Base-by-base conservation (phyloP, 2,797 vertebrate genomes). In the Melanotaenia maccullochi region DNA sequence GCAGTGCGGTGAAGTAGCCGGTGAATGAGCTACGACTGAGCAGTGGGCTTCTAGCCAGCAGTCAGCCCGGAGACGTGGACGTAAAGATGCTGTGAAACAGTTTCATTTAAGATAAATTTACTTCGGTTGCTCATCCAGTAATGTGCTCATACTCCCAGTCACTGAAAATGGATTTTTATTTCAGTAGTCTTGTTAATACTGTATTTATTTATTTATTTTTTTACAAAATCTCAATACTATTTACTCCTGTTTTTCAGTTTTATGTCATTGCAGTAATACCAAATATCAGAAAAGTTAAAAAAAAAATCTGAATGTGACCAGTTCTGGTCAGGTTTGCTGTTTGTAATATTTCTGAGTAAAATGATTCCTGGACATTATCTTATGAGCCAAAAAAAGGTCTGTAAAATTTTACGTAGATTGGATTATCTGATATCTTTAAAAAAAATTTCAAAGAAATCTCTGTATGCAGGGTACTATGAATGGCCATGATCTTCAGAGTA, bases 1-100 rank as follows among this genome's bases (percentile, higher is more conserved):
- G 60, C 83, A 75, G 73, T 58, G 40, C 55, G 28, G 70, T 79
- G 62, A 63, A 69, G 8, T 18, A 12, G 32, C 65, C 4, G 38
- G 35, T 16, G 67, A 66, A 51, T 66, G 75, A 85, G 59, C 40
- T 75, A 72, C 14, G 8, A 22, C 24, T 1, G 24, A 62, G 63
- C 60, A 3, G 35, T 28, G 28, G 60, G 67, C 35, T 76, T 22
- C 44, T 59, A 65, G 71, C 75, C 55, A 12, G 24, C 20, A 49
- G 36, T 20, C 55, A 58, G 55, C 13, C 30, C n/a, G 65, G 42
- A 61, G 57, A 61, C 32, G 35, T 42, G 65, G 28, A 44, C 4
- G 59, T 28, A 54, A 54, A 42, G 60, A 28, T 22, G 4, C 38
- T 59, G 47, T 16, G 32, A 32, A 42, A 57, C 24, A 57, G 47